Conservation (phyloP, 2,888 invertebrate species). For the Lycia hirtaria region DNA sequence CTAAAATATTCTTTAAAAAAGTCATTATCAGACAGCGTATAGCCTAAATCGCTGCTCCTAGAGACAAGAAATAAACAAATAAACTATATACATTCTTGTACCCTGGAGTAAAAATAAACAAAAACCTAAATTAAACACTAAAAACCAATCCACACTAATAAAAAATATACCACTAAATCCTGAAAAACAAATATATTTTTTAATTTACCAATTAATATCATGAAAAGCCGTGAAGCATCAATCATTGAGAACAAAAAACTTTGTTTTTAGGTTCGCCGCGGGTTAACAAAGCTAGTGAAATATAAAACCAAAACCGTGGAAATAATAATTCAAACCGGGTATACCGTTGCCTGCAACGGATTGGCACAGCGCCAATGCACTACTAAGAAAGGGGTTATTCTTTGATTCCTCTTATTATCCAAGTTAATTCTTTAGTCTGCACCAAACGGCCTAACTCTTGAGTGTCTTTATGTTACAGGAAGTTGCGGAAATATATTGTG, state of each 20-base stretch:
- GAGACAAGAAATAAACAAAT: no score
- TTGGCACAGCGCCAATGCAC: constrained; percentile 64
- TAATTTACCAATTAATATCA: neutral
- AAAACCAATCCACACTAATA: neutral
- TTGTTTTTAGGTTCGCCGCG: neutral
- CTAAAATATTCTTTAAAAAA: no score
- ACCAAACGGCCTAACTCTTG: constrained; percentile 13
- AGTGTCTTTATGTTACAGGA: constrained; percentile 14
- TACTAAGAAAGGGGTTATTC: constrained; percentile 54
- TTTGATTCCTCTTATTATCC: constrained; percentile 57
- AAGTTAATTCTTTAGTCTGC: constrained; percentile 41
- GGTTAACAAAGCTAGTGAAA: constrained; percentile 1
- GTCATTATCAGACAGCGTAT: no score
- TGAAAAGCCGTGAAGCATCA: neutral
- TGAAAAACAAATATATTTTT: neutral
- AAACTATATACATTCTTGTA: no score
- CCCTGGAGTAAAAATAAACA: neutral
- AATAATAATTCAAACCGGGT: constrained; percentile 47
- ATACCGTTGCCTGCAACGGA: constrained; percentile 54
- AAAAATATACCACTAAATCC: neutral
- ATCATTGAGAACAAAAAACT: neutral
- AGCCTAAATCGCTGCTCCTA: no score
- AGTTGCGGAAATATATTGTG: constrained; percentile 6
- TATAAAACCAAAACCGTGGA: constrained; percentile 7
- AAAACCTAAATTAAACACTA: neutral